Conservation (phyloP, 2,113 vertebrate genomes). For the Podarcis muralis region DNA sequence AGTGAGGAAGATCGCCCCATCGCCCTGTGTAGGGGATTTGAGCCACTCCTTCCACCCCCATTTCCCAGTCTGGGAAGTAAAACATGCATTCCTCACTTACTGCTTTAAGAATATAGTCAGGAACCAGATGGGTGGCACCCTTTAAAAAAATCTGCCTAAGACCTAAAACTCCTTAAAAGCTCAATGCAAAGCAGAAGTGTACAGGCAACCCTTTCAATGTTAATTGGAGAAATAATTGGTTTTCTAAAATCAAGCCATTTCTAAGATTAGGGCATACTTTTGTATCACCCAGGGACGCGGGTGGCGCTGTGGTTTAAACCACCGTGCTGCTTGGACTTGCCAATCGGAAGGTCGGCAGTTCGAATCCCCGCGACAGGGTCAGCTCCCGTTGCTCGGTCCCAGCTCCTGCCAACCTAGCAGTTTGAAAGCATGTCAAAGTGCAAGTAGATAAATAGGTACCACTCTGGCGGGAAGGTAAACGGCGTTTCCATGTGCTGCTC, state of each 20-base stretch:
- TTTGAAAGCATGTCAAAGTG: no score
- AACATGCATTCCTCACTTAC: background rate
- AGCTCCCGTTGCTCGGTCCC: no score
- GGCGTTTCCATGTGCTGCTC: fast-evolving
- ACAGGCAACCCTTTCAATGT: background rate
- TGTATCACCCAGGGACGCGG: background rate
- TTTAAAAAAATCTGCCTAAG: background rate
- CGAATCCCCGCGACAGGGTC: no score
- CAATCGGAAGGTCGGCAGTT: no score
- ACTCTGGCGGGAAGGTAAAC: no score
- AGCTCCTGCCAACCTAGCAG: no score
- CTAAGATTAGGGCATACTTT: background rate
- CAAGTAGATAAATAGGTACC: no score
- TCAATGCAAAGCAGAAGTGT: background rate
- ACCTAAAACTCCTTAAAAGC: background rate
- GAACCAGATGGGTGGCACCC: background rate
- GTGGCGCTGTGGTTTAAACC: no score
- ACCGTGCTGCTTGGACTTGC: no score
- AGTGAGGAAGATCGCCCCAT: background rate
- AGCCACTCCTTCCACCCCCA: background rate
- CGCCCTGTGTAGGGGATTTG: background rate
- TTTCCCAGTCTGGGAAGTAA: background rate
- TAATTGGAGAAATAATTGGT: no score
- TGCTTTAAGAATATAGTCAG: background rate
- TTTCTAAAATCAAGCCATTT: background rate